Evolutionary conservation across 2,888 invertebrate genomes (phyloP).

Genomic region (Agrotis puta): DNA sequence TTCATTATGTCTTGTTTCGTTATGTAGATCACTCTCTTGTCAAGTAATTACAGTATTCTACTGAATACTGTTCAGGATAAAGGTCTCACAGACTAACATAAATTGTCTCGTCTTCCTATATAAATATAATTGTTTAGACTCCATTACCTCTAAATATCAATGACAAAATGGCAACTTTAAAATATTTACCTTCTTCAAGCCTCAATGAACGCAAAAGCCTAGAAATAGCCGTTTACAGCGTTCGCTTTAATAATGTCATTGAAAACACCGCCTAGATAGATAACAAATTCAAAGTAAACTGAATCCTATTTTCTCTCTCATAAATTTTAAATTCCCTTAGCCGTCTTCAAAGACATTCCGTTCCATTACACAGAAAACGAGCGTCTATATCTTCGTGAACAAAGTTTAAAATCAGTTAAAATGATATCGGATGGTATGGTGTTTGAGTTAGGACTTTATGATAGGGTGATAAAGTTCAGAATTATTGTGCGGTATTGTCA

Average conservation of each 20-base stretch:
- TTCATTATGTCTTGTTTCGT: background rate
- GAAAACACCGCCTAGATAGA: constrained; percentile 60
- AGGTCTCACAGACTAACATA: background rate
- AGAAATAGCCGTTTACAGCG: constrained; percentile 63
- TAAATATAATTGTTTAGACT: constrained; percentile 16
- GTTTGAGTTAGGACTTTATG: constrained; percentile 55
- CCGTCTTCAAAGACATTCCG: constrained; percentile 33
- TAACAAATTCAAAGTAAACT: constrained; percentile 52
- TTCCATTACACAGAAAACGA: constrained; percentile 59
- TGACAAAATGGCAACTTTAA: constrained; percentile 42
- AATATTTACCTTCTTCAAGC: constrained; percentile 62
- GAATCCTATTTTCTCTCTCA: constrained; percentile 30
- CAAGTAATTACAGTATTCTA: constrained; percentile 1
- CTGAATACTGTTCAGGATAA: background rate
- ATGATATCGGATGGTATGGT: constrained; percentile 28
- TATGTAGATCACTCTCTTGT: background rate
- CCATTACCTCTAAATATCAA: constrained; percentile 25
- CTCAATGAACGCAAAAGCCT: constrained; percentile 65
- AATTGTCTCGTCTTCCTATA: background rate
- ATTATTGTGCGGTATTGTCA: constrained; percentile 19
- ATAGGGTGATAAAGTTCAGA: constrained; percentile 39
- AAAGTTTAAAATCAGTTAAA: constrained; percentile 65
- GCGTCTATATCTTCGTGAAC: constrained; percentile 50
- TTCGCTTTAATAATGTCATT: constrained; percentile 64
- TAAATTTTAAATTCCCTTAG: constrained; percentile 46